phyloP scores from a whole-genome alignment of 2,888 invertebrate species.

The Hipparchia semele region DNA sequence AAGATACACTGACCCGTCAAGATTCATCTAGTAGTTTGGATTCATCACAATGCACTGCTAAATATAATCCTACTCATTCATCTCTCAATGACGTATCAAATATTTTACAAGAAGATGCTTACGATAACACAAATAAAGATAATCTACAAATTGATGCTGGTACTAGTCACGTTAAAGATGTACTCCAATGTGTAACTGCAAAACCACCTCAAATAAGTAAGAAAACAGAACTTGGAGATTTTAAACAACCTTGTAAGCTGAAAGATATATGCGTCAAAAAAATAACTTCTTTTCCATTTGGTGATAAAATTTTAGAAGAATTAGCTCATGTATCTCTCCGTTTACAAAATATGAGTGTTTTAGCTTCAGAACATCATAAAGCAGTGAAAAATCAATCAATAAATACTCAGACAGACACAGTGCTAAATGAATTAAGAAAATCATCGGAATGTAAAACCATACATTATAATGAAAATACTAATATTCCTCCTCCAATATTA shows the following conservation, averaged over 20 bases:
- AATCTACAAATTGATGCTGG: constrained; percentile 45
- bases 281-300: constrained; percentile 87
- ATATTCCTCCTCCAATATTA: constrained; percentile 68
- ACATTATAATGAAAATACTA: constrained; percentile 47
- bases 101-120: constrained; percentile 74
- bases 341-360: constrained; percentile 66
- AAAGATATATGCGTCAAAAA: constrained; percentile 86
- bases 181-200: constrained; percentile 64
- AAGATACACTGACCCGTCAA: constrained; percentile 72
- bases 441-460: constrained; percentile 38
- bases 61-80: constrained; percentile 84
- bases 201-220: constrained; percentile 10
- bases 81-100: constrained; percentile 84
- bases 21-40: constrained; percentile 85
- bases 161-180: constrained; percentile 71
- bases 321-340: constrained; percentile 85
- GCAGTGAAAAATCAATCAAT: neutral
- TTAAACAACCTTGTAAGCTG: constrained; percentile 74
- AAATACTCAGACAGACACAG: neutral
- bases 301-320: constrained; percentile 86
- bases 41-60: constrained; percentile 88
- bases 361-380: constrained; percentile 24
- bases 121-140: constrained; percentile 48
- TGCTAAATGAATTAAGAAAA: constrained; percentile 25
- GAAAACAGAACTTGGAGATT: constrained; percentile 14